Conservation (phyloP, 2,888 invertebrate species). For the Pammene aurita region DNA sequence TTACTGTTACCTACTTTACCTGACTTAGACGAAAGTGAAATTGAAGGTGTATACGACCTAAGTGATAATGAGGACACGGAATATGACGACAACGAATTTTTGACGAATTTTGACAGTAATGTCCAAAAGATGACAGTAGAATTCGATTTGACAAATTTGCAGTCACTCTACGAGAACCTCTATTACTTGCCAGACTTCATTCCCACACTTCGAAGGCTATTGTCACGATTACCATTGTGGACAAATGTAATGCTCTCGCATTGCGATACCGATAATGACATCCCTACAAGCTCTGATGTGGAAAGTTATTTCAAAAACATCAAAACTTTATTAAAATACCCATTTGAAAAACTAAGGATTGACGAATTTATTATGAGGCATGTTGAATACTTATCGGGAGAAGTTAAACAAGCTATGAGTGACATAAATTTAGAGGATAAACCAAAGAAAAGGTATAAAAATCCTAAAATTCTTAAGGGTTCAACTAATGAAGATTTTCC, state of each 20-base stretch:
- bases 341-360: not conserved
- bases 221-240: no score
- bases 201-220: no score
- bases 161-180: not conserved
- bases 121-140: no score
- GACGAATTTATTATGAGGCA: not conserved
- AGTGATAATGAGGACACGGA: not conserved
- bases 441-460: not conserved
- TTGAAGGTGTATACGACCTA: not conserved
- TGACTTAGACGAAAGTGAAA: no score
- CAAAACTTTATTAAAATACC: slow-evolving; percentile 2
- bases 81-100: no score
- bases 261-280: not conserved
- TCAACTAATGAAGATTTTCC: not conserved
- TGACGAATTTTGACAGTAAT: no score
- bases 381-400: not conserved
- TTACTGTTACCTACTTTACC: not conserved
- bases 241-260: slow-evolving; percentile 1
- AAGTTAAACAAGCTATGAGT: slow-evolving; percentile 3
- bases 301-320: slow-evolving; percentile 4
- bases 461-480: not conserved
- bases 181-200: no score
- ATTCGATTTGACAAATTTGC: no score
- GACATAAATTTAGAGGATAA: not conserved
- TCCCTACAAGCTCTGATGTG: not conserved